phyloP scores from a whole-genome alignment of 2,113 vertebrate genomes.

The Hippocampus abdominalis region DNA sequence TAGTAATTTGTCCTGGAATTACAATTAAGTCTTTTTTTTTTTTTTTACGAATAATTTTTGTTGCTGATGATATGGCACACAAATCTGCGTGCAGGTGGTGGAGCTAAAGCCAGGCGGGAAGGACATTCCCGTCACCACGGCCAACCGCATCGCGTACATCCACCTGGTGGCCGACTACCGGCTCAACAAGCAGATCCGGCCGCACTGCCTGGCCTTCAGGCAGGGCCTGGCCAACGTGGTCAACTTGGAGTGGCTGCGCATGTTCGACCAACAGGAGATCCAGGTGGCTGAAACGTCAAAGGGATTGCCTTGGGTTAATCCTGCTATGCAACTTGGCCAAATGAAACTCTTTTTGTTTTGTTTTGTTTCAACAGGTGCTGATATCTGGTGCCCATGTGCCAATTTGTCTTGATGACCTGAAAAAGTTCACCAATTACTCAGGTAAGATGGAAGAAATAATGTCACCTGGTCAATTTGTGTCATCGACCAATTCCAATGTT shows the following conservation, averaged over 20 bases:
- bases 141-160: conserved; percentile 93
- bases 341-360: neutral
- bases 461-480: neutral
- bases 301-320: neutral
- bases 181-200: conserved; percentile 91
- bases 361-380: conserved; percentile 76
- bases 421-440: conserved; percentile 97
- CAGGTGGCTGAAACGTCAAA: conserved; percentile 75
- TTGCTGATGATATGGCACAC: conserved; percentile 1
- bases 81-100: conserved; percentile 76
- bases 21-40: neutral
- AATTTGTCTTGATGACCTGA: conserved; percentile 93
- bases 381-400: conserved; percentile 96
- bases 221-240: conserved; percentile 96
- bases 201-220: conserved; percentile 92
- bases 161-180: conserved; percentile 93
- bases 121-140: conserved; percentile 93
- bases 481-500: no score
- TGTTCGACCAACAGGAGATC: conserved; percentile 98
- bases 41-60: neutral
- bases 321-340: neutral
- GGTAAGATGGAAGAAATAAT: conserved; percentile 63
- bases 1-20: no score
- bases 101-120: conserved; percentile 90
- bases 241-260: conserved; percentile 94